These are phyloP conservation scores for Epinephelus cyanopodus DNA, from an alignment of 2,113 vertebrate species.

Conservation along the genomic window DNA sequence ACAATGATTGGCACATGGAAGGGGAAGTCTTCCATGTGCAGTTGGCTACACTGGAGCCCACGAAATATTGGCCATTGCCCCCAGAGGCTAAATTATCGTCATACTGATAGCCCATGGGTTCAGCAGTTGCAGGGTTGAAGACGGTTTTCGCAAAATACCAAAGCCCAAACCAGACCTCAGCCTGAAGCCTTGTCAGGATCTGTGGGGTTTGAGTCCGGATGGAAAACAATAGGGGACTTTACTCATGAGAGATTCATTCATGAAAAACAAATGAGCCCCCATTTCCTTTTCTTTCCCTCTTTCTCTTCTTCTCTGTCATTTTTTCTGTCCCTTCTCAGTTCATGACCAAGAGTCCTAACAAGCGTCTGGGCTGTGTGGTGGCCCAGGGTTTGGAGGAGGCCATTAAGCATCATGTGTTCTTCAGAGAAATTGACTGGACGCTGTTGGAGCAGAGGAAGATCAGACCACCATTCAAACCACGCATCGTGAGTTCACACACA, in stretches of 20 bases:
- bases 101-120: too few relatives aligned
- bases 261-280: not conserved
- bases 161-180: too few relatives aligned
- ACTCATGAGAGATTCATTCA: not conserved
- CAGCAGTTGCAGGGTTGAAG: too few relatives aligned
- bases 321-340: conserved; percentile 83
- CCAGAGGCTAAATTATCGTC: too few relatives aligned
- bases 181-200: too few relatives aligned
- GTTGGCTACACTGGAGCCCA: too few relatives aligned
- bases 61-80: too few relatives aligned
- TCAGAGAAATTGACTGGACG: conserved; percentile 98
- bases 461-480: conserved; percentile 96
- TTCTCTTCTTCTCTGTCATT: not conserved
- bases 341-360: conserved; percentile 98
- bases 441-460: conserved; percentile 96
- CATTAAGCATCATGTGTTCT: conserved; percentile 95
- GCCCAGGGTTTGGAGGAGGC: conserved; percentile 94
- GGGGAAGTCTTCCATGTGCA: too few relatives aligned
- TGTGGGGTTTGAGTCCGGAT: too few relatives aligned
- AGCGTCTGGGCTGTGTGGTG: conserved; percentile 93
- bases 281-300: not conserved
- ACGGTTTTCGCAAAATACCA: too few relatives aligned
- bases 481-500: conserved; percentile 91
- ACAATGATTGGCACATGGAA: too few relatives aligned
- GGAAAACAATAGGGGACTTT: too few relatives aligned